phyloP scores from a whole-genome alignment of 2,888 invertebrate genomes.

The Atethmia centrago region DNA sequence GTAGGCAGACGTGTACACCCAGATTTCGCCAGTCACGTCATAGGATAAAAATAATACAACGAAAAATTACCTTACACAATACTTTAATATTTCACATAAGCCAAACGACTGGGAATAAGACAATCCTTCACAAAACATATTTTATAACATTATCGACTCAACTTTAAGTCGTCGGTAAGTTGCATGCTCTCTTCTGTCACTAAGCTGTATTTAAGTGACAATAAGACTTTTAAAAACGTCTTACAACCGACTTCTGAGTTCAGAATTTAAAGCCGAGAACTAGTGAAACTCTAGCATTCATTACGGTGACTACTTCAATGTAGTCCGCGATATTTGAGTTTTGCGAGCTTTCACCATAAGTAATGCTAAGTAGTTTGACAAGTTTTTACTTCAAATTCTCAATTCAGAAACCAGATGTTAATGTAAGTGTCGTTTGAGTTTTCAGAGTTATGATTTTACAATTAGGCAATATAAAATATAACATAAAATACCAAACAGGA shows the following conservation, averaged over 20 bases:
- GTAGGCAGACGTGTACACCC: no score
- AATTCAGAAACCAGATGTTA: background rate
- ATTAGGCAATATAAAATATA: constrained; percentile 27
- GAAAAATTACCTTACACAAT: constrained; percentile 43
- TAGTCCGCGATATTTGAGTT: background rate
- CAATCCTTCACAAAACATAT: constrained; percentile 30
- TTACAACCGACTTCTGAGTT: background rate
- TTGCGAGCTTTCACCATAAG: background rate
- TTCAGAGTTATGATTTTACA: constrained; percentile 5
- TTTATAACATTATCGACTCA: constrained; percentile 8
- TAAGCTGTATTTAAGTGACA: background rate
- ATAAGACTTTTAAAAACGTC: background rate
- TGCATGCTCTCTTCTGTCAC: background rate
- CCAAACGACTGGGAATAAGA: constrained; percentile 30
- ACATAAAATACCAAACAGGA: constrained; percentile 1
- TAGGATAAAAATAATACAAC: constrained; percentile 36
- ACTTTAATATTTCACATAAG: constrained; percentile 59
- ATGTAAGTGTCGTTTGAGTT: background rate
- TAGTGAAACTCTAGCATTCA: background rate
- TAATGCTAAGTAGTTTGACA: background rate
- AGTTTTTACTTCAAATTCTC: background rate
- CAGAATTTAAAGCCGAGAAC: no score
- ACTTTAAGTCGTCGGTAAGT: background rate
- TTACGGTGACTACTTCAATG: no score
- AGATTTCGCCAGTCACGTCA: no score